Evolutionary conservation across 2,888 invertebrate genomes (phyloP).

Genomic region (Apamea sordens): DNA sequence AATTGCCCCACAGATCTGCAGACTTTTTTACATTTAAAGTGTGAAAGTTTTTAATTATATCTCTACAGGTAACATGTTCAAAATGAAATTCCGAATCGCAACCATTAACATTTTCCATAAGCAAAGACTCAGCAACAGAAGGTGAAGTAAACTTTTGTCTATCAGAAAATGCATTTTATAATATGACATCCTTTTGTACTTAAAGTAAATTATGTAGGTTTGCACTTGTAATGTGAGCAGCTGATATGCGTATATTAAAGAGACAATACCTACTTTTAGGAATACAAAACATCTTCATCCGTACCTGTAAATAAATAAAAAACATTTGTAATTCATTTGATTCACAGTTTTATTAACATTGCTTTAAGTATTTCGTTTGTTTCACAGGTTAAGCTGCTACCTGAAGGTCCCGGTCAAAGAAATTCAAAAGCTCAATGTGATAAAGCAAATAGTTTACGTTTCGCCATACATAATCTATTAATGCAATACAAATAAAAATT

Average conservation of each 20-base stretch:
- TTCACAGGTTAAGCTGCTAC: constrained; percentile 74
- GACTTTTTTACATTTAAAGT: too few species aligned
- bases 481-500: constrained; percentile 47
- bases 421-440: constrained; percentile 78
- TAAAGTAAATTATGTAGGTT: not conserved
- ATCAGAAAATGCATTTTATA: not conserved
- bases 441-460: constrained; percentile 69
- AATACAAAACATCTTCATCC: not conserved
- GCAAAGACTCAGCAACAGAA: too few species aligned
- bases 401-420: constrained; percentile 22
- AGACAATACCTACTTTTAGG: not conserved
- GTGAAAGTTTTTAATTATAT: too few species aligned
- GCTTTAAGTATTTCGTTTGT: constrained; percentile 65
- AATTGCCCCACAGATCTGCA: too few species aligned
- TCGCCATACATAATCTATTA: constrained; percentile 70
- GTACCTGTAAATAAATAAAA: not conserved
- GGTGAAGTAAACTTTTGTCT: not conserved
- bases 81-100: too few species aligned
- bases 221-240: not conserved
- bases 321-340: not conserved
- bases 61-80: too few species aligned
- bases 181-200: not conserved
- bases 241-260: not conserved
- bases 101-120: too few species aligned
- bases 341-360: not conserved